A percentile compares a stretch with the other conserved stretches of the same genome.
Evolutionary conservation across 1,140 invertebrate genomes (phyloP).

Genomic region (Micrasema longulum): DNA sequence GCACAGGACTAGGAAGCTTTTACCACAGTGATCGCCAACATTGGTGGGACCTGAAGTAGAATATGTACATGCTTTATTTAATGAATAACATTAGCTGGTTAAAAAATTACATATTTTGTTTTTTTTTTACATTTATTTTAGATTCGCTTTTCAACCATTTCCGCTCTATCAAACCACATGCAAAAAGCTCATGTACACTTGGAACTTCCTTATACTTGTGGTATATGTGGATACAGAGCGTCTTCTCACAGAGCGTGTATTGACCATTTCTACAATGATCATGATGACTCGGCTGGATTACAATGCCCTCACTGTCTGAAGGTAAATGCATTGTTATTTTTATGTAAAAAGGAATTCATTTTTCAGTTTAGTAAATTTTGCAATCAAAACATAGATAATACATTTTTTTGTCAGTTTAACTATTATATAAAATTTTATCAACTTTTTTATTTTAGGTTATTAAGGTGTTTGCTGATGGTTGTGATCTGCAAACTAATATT

Average conservation of each 20-base stretch:
- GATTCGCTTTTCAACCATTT: constrained; percentile 70
- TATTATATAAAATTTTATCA: no score
- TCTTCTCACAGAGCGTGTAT: constrained; percentile 81
- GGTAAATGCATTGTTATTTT: constrained; percentile 51
- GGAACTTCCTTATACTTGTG: constrained; percentile 85
- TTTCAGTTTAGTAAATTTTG: no score
- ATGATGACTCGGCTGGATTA: constrained; percentile 72
- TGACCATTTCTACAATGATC: constrained; percentile 78
- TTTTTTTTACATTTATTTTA: constrained; percentile 54
- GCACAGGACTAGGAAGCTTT: no score
- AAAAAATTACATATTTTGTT: no score
- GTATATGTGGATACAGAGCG: constrained; percentile 77
- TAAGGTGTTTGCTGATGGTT: constrained; percentile 63
- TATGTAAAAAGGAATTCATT: no score
- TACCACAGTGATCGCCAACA: no score
- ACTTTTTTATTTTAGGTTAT: constrained; percentile 59
- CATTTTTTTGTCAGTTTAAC: no score
- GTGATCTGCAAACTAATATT: constrained; percentile 66
- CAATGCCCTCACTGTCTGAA: constrained; percentile 83
- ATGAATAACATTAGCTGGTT: no score
- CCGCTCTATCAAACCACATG: constrained; percentile 79
- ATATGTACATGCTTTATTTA: no score
- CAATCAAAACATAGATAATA: no score
- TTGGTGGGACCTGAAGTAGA: no score
- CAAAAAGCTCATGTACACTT: constrained; percentile 78